Base-by-base conservation (phyloP, 92 coral and sea anemone genomes). In the Meandrina meandrites region DNA sequence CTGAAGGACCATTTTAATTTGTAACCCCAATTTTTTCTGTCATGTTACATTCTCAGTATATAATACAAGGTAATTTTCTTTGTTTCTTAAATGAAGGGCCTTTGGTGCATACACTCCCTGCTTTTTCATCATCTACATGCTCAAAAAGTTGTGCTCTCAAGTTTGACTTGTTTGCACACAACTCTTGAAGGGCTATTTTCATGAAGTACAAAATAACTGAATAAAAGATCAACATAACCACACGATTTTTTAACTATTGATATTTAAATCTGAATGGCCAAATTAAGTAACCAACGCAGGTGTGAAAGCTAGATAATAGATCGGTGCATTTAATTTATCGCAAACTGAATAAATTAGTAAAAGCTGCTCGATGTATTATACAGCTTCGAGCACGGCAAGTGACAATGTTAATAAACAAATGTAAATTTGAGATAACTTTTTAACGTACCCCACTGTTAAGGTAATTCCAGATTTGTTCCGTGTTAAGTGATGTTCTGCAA, bases 381-480 rank as follows among this genome's bases (percentile, higher is more conserved):
- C 68, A 24, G 31, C 1, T 60, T 60, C 27, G 68, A 7, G 10
- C 62, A 24, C 22, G 62, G 68, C 30, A 66, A 66, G 18, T 28
- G 71, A 8, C 34, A 24, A 22, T 22, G 28, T 66, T 27, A 10
- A 28, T 11, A 28, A 27, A 66, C 71, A 27, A 28, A 34, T 10
- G 32, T 35, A 73, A 19, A 35, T 40, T 71, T 18, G 13, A 36
- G 48, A 6, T 1, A 34, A 36, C 11, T 56, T 83, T 14, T 24
- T 71, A 37, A 73, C 80, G 54, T 73, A 83, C 87, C 87, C 27
- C 45, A 13, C 79, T 57, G 45, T 74, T 74, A 8, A 83, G 70
- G 66, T 70, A 83, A 74, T 50, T 83, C 87, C 87, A 73, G 36
- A 83, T 74, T 57, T 83, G n/a, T 7, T 83, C 79, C n/a, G 80